Evolutionary conservation across 1,140 invertebrate genomes (phyloP), one percentile per base, ranked within the genome.

Genomic region (Augochlora pura): DNA sequence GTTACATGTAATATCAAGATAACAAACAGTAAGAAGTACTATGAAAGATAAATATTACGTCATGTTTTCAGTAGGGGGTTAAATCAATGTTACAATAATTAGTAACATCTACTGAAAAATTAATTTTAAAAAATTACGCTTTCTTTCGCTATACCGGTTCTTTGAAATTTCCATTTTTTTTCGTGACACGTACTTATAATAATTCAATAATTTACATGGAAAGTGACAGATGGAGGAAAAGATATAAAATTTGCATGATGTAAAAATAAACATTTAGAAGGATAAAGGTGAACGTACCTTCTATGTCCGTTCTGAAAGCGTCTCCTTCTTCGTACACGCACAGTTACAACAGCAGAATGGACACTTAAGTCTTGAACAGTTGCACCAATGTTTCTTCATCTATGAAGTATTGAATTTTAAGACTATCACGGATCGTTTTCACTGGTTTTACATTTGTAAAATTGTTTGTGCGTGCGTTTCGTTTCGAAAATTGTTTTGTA

Each of bases 221-320:
- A n/a, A 16, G 2, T 66, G 18, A 10, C 2, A 16, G 9, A 21
- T 4, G 16, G 14, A 27, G 16, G 2, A 14, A 39, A 23, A 69
- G 64, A 63, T 38, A 23, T 23, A 0, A 64, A 71, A 54, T 72
- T 54, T 63, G 14, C 46, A 46, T 46, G 1, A 16, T 25, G 52
- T 8, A 72, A 72, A 77, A 72, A 77, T 77, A 72, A 77, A 72
- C n/a, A 54, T 77, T 77, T 64, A 72, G 42, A 54, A 64, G 42
- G 46, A 72, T 72, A 54, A 54, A 72, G 68, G 68, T 72, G 68
- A 77, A 72, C 68, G 60, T 70, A 77, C 76, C 76, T 77, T 77
- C 21, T 32, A 52, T 39, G 52, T 46, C 70, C 68, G 68, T 77
- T 77, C 76, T 77, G 46, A 68, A 64, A 77, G 76, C 76, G 76